Evolutionary conservation across 2,797 vertebrate genomes (phyloP).

Genomic region (Channa striata): DNA sequence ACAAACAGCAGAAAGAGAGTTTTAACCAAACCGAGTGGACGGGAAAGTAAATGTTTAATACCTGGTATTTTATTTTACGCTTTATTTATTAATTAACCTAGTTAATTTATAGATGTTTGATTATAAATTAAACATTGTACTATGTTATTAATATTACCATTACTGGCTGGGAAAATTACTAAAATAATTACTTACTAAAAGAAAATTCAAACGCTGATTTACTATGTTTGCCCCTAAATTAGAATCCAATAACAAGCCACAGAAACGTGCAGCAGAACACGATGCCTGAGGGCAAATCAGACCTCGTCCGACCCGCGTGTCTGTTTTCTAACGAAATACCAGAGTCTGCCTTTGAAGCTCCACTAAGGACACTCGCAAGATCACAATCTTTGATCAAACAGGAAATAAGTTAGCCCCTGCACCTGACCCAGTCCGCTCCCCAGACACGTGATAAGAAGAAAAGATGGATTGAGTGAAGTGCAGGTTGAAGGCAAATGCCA

Average conservation of each 20-base stretch:
- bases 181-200: rapidly evolving
- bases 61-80: no score
- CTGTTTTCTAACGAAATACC: conserved; percentile 46
- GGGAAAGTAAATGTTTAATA: no score
- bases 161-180: no score
- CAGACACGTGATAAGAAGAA: conserved; percentile 54
- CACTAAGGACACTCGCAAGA: conserved; percentile 39
- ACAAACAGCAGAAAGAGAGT: no score
- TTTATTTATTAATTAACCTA: no score
- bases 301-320: conserved; percentile 34
- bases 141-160: no score
- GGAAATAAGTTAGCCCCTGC: conserved; percentile 68
- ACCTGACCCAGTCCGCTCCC: conserved; percentile 64
- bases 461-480: conserved; percentile 58
- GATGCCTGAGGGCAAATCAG: conserved; percentile 25
- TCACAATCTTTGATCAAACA: conserved; percentile 75
- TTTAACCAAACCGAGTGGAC: no score
- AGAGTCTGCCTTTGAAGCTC: conserved; percentile 61
- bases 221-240: background rate
- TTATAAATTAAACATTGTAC: no score
- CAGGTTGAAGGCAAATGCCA: conserved; percentile 66
- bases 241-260: conserved; percentile 3
- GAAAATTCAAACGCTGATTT: background rate
- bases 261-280: conserved; percentile 19
- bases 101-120: no score